Conservation (phyloP, 2,888 invertebrate genomes). For the Venustoraphidia nigricollis region DNA sequence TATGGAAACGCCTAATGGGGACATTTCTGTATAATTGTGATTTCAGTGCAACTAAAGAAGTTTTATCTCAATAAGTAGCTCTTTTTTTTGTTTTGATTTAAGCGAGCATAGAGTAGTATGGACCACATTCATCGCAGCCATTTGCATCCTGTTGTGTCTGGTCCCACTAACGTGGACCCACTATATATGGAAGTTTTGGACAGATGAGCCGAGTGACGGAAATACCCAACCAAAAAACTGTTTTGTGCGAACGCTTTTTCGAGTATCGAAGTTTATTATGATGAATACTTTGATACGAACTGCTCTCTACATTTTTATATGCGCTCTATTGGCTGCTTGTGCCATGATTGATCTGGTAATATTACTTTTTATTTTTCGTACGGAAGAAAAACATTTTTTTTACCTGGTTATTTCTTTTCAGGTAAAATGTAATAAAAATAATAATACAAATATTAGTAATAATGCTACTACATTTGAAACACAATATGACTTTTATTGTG, state of each 20-base stretch:
- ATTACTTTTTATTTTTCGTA: slow-evolving; percentile 9
- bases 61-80: neutral
- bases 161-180: slow-evolving; percentile 63
- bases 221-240: slow-evolving; percentile 35
- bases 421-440: neutral
- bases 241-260: slow-evolving; percentile 39
- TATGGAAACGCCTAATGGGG: too few species aligned
- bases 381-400: slow-evolving; percentile 7
- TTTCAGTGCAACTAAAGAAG: too few species aligned
- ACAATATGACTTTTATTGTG: slow-evolving; percentile 8
- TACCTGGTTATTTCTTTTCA: neutral
- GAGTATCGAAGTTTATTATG: slow-evolving; percentile 42
- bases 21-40: too few species aligned
- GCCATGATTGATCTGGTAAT: slow-evolving; percentile 49
- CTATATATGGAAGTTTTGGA: slow-evolving; percentile 46
- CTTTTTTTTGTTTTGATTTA: slow-evolving; percentile 10
- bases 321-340: slow-evolving; percentile 43
- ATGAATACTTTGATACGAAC: slow-evolving; percentile 45
- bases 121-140: slow-evolving; percentile 29
- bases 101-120: slow-evolving; percentile 27
- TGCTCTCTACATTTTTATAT: slow-evolving; percentile 49
- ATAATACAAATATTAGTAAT: neutral
- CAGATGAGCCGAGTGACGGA: slow-evolving; percentile 31
- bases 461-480: neutral
- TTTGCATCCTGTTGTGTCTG: slow-evolving; percentile 36